Base-by-base conservation (phyloP, 2,888 invertebrate genomes). In the Platycheirus albimanus region DNA sequence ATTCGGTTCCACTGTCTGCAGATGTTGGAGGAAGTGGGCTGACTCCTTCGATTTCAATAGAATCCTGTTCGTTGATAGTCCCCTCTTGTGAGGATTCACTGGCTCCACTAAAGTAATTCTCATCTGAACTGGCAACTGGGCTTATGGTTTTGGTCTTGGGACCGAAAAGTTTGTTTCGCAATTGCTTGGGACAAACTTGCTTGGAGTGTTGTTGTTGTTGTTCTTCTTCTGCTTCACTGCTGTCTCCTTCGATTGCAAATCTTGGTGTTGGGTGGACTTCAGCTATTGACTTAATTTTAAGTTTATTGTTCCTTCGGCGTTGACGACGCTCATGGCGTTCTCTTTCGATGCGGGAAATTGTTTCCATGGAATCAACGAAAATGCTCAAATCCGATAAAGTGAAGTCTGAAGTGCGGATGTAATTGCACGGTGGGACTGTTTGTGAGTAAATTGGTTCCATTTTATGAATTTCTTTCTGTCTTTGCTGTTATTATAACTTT, bases 81-180 rank as follows among this genome's bases (percentile, higher is more conserved):
- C 36, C 24, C 10, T 49, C 49, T n/a, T n/a, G n/a, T 0, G 69
- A 63, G 0, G 78, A 78, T 8, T 51, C 66, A 28, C 51, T 83
- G 19, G 61, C 76, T 10, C 74, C 69, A 43, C 83, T 83, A 13
- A 72, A 83, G 69, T 83, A 83, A 49, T 72, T 83, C 45, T 83
- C 83, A 67, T 83, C 83, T 2, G 74, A 83, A 66, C 70, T 81
- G 0, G 28, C 63, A 1, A 36, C n/a, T 1, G 61, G 41, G 0
- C 56, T 71, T 8, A 33, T n/a, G n/a, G n/a, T 11, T 8, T 70
- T 28, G 3, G 41, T 24, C 0, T 33, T 5, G 15, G 19, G 33
- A 17, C 36, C 45, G 13, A 67, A 61, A 17, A 71, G 45, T 49
- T 66, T 81, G 4, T 15, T 4, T 0, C 75, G 75, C 30, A 70